These are phyloP conservation scores for Cherax destructor DNA, from an alignment of 1,140 invertebrate genomes.

Conservation along the genomic window DNA sequence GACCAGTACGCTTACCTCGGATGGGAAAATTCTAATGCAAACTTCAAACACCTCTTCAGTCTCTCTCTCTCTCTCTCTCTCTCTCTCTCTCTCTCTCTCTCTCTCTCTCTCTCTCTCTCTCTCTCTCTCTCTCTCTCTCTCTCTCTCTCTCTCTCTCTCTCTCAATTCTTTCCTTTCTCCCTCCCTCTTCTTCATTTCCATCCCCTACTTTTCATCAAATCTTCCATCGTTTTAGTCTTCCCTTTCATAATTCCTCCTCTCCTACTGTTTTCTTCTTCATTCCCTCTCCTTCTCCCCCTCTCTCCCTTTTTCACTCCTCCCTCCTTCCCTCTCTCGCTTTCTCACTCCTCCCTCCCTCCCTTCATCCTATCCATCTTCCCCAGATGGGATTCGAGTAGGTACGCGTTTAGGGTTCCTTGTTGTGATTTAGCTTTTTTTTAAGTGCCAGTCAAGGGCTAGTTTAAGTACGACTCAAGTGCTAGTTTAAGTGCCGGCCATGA, in stretches of 20 bases:
- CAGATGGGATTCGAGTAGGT: constrained; percentile 11
- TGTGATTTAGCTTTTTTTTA: constrained; percentile 3
- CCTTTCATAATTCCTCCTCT: neutral
- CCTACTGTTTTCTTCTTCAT: neutral
- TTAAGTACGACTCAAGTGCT: neutral
- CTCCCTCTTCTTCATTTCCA: neutral
- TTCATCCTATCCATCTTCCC: neutral
- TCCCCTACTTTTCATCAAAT: neutral
- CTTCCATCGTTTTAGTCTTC: neutral
- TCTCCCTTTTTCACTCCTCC: neutral
- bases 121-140: too few relatives aligned
- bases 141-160: too few relatives aligned
- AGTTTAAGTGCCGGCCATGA: neutral
- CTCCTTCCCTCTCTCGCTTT: neutral
- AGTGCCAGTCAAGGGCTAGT: neutral
- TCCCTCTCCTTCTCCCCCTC: neutral
- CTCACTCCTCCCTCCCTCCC: neutral
- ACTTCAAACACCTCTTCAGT: too few relatives aligned
- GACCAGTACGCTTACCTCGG: too few relatives aligned
- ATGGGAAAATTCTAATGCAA: too few relatives aligned
- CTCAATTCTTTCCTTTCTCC: neutral
- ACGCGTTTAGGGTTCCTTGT: constrained; percentile 8
- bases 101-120: too few relatives aligned
- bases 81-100: too few relatives aligned
- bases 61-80: too few relatives aligned